phyloP scores from a whole-genome alignment of 1,140 invertebrate species.

The Nomia melanderi region DNA sequence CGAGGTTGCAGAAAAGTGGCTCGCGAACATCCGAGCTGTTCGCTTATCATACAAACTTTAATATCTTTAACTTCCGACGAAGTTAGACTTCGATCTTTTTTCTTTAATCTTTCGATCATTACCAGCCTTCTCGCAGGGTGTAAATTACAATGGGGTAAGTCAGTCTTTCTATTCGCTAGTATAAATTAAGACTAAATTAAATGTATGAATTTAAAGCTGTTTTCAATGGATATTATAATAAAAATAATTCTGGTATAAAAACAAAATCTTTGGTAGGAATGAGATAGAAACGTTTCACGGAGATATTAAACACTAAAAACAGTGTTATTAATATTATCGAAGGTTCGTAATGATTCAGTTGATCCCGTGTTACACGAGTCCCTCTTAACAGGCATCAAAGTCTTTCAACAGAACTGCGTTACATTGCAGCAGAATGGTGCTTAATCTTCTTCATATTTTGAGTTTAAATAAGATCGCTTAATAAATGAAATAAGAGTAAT shows the following conservation, averaged over 20 bases:
- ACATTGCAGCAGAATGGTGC: background rate
- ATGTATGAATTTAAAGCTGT: background rate
- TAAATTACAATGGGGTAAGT: constrained; percentile 6
- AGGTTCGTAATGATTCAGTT: constrained; percentile 33
- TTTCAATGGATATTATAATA: background rate
- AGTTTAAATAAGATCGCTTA: background rate
- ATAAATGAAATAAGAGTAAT: background rate
- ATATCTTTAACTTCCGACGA: constrained; percentile 19
- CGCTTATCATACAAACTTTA: constrained; percentile 52
- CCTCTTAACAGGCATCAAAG: constrained; percentile 39
- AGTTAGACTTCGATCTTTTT: background rate
- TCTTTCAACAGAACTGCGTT: constrained; percentile 24
- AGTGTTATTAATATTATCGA: background rate
- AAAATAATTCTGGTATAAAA: background rate
- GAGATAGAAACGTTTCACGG: background rate
- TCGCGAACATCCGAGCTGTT: constrained; percentile 31
- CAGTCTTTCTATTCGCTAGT: constrained; percentile 34
- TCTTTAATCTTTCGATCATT: constrained; percentile 20
- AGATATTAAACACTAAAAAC: background rate
- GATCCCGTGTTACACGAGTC: background rate
- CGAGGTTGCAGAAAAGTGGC: constrained; percentile 67
- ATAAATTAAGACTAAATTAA: background rate
- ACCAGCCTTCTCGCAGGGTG: constrained; percentile 12
- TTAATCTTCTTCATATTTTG: background rate
- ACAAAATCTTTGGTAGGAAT: background rate